A percentile compares a stretch with the other conserved stretches of the same genome.
These are phyloP conservation scores for Tanypteryx hageni DNA, from an alignment of 2,888 invertebrate species.

Conservation along the genomic window DNA sequence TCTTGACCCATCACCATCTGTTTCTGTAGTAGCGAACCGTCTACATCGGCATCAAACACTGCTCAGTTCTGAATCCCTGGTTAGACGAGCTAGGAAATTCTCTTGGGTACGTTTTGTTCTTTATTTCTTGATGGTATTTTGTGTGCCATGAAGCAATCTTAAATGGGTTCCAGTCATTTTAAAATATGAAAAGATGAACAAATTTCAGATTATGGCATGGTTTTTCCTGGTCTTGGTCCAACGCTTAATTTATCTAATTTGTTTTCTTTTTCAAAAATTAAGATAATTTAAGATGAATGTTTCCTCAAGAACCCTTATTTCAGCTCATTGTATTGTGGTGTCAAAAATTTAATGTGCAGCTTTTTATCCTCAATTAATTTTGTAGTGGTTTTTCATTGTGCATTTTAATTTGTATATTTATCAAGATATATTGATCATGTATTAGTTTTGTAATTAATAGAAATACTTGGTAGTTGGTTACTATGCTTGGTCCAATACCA, in stretches of 20 bases:
- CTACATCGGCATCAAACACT: slow-evolving; percentile 85
- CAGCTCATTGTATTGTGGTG: too few relatives aligned
- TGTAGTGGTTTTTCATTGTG: too few relatives aligned
- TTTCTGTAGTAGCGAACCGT: slow-evolving; percentile 86
- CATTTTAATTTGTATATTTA: too few relatives aligned
- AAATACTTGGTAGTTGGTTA: slow-evolving; percentile 47
- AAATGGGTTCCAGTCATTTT: neutral
- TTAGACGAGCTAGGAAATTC: slow-evolving; percentile 86
- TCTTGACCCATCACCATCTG: slow-evolving; percentile 90
- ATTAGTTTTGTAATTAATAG: neutral
- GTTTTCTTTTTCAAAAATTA: too few relatives aligned
- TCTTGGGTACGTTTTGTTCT: slow-evolving; percentile 80
- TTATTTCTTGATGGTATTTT: neutral
- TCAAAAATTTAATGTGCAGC: too few relatives aligned
- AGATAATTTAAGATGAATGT: too few relatives aligned
- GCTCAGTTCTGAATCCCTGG: slow-evolving; percentile 85
- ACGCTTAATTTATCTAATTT: too few relatives aligned
- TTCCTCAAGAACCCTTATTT: too few relatives aligned
- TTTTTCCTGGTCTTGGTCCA: neutral
- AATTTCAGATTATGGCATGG: neutral
- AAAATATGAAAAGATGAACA: neutral
- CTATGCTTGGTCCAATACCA: slow-evolving; percentile 49
- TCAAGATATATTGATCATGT: neutral
- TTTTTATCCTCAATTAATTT: too few relatives aligned
- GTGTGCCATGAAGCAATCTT: too few relatives aligned